Evolutionary conservation across 2,797 vertebrate genomes (phyloP).

Genomic region (Schizothorax lantsangensis): DNA sequence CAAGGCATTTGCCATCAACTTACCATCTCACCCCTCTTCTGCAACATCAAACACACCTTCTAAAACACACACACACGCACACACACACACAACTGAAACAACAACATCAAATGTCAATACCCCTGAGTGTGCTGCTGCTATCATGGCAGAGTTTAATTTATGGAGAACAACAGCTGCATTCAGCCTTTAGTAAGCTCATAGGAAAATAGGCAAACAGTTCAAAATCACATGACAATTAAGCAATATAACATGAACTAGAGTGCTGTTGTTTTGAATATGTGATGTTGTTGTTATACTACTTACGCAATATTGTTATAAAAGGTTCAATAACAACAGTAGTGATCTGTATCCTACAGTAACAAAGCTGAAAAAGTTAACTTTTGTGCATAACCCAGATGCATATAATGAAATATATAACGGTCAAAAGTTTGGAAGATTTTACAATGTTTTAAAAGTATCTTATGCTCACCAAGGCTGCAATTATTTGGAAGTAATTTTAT

Average conservation of each 20-base stretch:
- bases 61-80: conserved; percentile 18
- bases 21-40: conserved; percentile 48
- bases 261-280: not conserved
- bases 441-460: too few species aligned
- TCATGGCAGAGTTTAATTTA: conserved; percentile 39
- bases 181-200: conserved; percentile 23
- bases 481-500: not conserved
- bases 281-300: not conserved
- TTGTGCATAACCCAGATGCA: not conserved
- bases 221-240: conserved; percentile 22
- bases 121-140: conserved; percentile 45
- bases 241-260: not conserved
- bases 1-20: conserved; percentile 63
- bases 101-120: conserved; percentile 54
- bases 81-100: conserved; percentile 41
- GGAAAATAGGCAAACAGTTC: conserved; percentile 21
- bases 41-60: conserved; percentile 57
- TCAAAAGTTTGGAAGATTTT: not conserved
- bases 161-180: conserved; percentile 50
- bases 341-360: not conserved
- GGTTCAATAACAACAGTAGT: too few species aligned
- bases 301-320: not conserved
- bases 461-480: not conserved
- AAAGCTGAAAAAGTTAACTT: not conserved
- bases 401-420: not conserved